Conservation (phyloP, 2,888 invertebrate genomes). For the Dexiosoma caninum region DNA sequence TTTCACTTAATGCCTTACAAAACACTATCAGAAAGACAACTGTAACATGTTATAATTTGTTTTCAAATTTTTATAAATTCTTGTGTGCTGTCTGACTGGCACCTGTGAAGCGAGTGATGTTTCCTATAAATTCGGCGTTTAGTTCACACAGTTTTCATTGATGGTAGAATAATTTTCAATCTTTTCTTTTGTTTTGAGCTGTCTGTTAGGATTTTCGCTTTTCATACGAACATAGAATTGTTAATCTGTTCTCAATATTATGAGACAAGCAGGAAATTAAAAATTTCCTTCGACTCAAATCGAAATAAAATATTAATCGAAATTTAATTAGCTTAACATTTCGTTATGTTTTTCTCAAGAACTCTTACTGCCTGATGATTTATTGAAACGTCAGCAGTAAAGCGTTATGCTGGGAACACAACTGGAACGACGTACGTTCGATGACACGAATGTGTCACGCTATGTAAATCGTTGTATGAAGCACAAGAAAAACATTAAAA, state of each 20-base stretch:
- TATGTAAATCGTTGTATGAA: too few relatives aligned
- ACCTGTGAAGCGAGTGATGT: neutral
- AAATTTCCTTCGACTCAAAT: neutral
- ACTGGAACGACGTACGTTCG: too few relatives aligned
- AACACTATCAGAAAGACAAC: neutral
- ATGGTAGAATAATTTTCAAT: slow-evolving; percentile 14
- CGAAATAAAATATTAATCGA: slow-evolving; percentile 19
- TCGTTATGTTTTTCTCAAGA: neutral
- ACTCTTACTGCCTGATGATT: neutral
- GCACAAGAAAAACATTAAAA: too few relatives aligned
- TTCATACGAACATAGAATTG: slow-evolving; percentile 34
- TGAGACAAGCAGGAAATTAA: slow-evolving; percentile 48
- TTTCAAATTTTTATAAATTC: slow-evolving; percentile 6
- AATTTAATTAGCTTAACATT: slow-evolving; percentile 27
- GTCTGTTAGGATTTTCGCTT: slow-evolving; percentile 8
- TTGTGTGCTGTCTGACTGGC: neutral
- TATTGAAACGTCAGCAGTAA: neutral
- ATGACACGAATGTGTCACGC: too few relatives aligned
- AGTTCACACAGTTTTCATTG: neutral
- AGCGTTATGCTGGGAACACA: too few relatives aligned
- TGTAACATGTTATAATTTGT: slow-evolving; percentile 2
- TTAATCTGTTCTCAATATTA: slow-evolving; percentile 17
- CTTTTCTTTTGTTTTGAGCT: neutral
- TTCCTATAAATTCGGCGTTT: neutral
- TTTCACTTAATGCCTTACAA: slow-evolving; percentile 2